Base-by-base conservation (phyloP, 2,797 vertebrate species). In the Podarcis lilfordi region DNA sequence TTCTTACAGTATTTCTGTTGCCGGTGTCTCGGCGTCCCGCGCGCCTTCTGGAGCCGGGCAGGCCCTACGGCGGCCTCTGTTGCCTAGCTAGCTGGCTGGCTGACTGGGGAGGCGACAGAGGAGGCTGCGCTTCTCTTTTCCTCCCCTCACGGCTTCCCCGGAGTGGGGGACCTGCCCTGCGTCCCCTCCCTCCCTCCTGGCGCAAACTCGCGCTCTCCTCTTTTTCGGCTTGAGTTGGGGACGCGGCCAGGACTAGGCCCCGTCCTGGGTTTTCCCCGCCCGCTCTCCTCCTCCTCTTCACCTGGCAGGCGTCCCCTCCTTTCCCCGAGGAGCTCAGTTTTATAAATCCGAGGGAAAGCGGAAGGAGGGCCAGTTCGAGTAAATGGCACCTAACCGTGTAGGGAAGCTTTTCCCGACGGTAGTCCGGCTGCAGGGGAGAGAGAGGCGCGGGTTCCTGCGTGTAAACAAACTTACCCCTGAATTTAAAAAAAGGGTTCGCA, bases 1-100 rank as follows among this genome's bases (percentile, higher is more conserved):
- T 5, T 3, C 3, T 1, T 15, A 15, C 13, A 55, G 50, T 15
- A 55, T 0, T 3, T 29, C 9, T 64, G 5, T n/a, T 29, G 2
- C 3, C 9, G 3, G 1, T 3, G 25, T 0, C 21, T 29, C 29
- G 68, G 23, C 0, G 27, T 21, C 27, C 81, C 64, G 15, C 1
- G 3, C 3, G n/a, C 8, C 40, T 29, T 8, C 3, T 7, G n/a
- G 7, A 35, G 77, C 40, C 4, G 3, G 13, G 25, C 5, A 76
- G 86, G 80, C 71, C 79, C 4, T 8, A 1, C 19, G 2, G 17
- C 27, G 71, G 69, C 55, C 79, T 45, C 37, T 40, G 4, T 5
- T 25, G 13, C 3, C 8, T 0, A 29, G 23, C 32, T 43, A 1
- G 43, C 43, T 43, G 43, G 7, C 43, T 43, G 43, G 0, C 43